Evolutionary conservation across 2,113 vertebrate genomes (phyloP).

Genomic region (Pholis gunnellus): DNA sequence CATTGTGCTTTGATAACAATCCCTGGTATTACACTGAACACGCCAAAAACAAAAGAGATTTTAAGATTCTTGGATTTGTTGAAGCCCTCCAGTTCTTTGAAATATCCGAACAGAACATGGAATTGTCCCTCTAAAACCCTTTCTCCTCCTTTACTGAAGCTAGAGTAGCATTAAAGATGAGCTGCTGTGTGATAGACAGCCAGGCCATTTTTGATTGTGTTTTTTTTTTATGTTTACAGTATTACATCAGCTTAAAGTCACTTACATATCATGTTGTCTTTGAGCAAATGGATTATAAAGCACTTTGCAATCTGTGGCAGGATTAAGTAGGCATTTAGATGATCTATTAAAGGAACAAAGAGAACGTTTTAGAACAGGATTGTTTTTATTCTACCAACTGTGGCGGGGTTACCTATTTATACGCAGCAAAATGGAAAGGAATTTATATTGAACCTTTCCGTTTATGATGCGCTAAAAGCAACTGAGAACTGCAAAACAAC

Average conservation of each 20-base stretch:
- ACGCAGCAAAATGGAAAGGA: background rate
- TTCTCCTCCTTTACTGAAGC: conserved; percentile 4
- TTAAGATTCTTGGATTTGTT: background rate
- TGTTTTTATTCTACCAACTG: conserved; percentile 26
- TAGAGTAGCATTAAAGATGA: conserved; percentile 17
- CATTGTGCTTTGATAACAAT: conserved; percentile 2
- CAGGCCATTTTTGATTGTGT: background rate
- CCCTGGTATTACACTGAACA: background rate
- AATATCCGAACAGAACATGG: conserved; percentile 24
- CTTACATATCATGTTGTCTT: conserved; percentile 47
- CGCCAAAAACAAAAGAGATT: conserved; percentile 1
- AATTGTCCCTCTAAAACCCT: conserved; percentile 6
- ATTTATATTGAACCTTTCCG: background rate
- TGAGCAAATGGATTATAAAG: conserved; percentile 57
- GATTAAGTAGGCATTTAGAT: conserved; percentile 63
- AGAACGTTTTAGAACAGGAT: conserved; percentile 33
- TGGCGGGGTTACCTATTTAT: conserved; percentile 33
- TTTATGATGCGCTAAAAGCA: background rate
- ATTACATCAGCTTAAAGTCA: conserved; percentile 37
- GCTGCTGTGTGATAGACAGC: conserved; percentile 9
- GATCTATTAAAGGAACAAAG: conserved; percentile 50
- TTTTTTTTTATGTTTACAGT: conserved; percentile 32
- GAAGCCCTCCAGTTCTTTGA: background rate
- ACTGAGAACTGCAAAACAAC: background rate
- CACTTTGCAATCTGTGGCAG: conserved; percentile 54